Conservation (phyloP, 1,140 invertebrate genomes). For the Rhopalosiphum padi region DNA sequence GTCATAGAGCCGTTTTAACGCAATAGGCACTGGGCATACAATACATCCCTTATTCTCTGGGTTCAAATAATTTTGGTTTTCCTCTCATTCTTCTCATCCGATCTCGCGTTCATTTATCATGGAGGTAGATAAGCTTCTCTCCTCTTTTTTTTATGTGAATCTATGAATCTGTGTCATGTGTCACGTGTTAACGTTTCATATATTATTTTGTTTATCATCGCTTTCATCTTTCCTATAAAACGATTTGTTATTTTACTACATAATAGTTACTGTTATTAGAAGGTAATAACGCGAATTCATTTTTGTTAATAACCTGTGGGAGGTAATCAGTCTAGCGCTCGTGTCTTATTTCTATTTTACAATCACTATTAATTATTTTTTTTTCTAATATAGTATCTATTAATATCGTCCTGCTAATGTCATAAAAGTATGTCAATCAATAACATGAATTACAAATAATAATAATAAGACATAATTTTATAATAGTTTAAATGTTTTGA, state of each 20-base stretch:
- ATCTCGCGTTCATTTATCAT: constrained; percentile 12
- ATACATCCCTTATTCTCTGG: constrained; percentile 9
- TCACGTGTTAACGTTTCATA: background rate
- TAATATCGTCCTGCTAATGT: background rate
- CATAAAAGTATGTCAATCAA: background rate
- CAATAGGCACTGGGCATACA: background rate
- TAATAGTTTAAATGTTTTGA: constrained; percentile 12
- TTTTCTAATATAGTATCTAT: background rate
- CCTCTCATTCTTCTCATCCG: background rate
- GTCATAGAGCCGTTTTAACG: constrained; percentile 29
- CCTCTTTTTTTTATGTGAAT: background rate
- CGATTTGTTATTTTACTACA: background rate
- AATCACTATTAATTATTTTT: background rate
- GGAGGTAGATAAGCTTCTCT: background rate
- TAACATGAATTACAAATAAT: background rate
- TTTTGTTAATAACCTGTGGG: background rate
- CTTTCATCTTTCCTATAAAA: background rate
- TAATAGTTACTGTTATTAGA: background rate
- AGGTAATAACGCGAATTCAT: background rate
- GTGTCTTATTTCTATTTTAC: background rate
- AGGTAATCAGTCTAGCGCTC: background rate
- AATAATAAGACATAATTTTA: background rate
- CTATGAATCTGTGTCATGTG: background rate
- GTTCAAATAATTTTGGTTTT: constrained; percentile 30
- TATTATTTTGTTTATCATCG: background rate